Base-by-base conservation (phyloP, 2,113 vertebrate species). In the Calyptommatus sinebrachiatus region DNA sequence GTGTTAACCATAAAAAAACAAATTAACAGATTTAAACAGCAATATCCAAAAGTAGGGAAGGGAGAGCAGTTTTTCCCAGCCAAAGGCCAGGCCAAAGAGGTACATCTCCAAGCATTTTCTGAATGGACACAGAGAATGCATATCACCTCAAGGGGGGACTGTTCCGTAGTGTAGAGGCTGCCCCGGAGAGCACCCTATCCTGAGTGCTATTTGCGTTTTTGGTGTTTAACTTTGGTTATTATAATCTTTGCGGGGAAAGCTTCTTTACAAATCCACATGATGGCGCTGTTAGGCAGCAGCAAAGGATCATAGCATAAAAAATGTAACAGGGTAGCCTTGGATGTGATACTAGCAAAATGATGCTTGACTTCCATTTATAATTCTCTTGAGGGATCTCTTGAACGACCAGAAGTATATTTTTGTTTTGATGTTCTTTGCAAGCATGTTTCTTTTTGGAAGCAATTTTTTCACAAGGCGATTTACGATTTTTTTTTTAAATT, bases 241-340 rank as follows among this genome's bases (percentile, higher is more conserved):
- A 1, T 22, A 70, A 69, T 63, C 75, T 14, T 1, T 20, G 20
- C 62, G 77, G 82, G 46, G 46, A 22, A 2, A 76, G 14, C 53
- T 81, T 73, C 76, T 57, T 57, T 80, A 62, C 69, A 82, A 48
- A 83, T 83, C 89, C 92, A 92, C 89, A 84, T 83, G 90, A 46
- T 92, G 89, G 89, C 29, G 88, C 88, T 88, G 7, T 84, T 48
- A 80, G 53, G 71, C 83, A 86, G 78, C 86, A 74, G 50, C 53
- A 28, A 31, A 28, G 75, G 76, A 62, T 8, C 77, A 29, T 35
- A 28, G 74, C 63, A 62, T 3, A 60, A 62, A 22, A 24, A 80
- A 26, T 57, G 35, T 24, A 35, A 9, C 10, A 73, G 14, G 8
- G 14, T 65, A 24, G 26, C 31, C 71, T 53, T 35, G 21, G 26